Conservation (phyloP, 2,797 vertebrate genomes). For the Nannoperca australis region DNA sequence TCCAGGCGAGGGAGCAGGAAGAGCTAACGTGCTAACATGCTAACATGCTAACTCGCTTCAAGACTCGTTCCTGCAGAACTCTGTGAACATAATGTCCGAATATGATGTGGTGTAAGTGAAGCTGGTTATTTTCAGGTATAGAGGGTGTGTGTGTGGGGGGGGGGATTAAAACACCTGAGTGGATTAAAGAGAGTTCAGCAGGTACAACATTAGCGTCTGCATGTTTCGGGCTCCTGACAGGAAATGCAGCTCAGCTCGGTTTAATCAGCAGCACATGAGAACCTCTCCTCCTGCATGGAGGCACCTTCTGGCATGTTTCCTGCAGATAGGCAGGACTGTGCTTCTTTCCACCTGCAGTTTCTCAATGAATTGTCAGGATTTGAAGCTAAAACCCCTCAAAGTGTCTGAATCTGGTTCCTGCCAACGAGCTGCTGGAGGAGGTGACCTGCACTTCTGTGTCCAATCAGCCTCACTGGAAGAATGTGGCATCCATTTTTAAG, state of each 20-base stretch:
- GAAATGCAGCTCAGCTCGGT: constrained; percentile 34
- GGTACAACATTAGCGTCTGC: constrained; percentile 16
- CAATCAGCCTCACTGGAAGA: background rate
- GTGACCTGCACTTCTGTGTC: background rate
- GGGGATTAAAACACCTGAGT: background rate
- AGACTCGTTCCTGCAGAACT: too few species aligned
- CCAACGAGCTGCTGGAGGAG: background rate
- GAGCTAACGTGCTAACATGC: too few species aligned
- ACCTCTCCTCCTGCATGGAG: constrained; percentile 21
- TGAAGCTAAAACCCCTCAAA: constrained; percentile 8
- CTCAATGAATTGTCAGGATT: constrained; percentile 4
- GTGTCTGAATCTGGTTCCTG: background rate
- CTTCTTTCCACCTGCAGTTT: constrained; percentile 6
- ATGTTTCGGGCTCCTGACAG: constrained; percentile 6
- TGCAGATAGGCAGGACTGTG: constrained; percentile 21
- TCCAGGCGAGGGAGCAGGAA: too few species aligned
- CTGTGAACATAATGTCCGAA: background rate
- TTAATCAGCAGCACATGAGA: constrained; percentile 23
- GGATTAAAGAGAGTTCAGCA: constrained; percentile 31
- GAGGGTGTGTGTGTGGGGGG: background rate
- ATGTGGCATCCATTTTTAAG: too few species aligned
- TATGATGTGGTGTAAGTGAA: background rate
- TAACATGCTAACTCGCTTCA: too few species aligned
- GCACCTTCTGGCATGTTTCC: constrained; percentile 17
- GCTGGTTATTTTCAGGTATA: background rate